Percentiles rank a stretch among this genome's conserved stretches.
These are phyloP conservation scores for Cydia amplana DNA, from an alignment of 1,140 invertebrate species.

Conservation along the genomic window DNA sequence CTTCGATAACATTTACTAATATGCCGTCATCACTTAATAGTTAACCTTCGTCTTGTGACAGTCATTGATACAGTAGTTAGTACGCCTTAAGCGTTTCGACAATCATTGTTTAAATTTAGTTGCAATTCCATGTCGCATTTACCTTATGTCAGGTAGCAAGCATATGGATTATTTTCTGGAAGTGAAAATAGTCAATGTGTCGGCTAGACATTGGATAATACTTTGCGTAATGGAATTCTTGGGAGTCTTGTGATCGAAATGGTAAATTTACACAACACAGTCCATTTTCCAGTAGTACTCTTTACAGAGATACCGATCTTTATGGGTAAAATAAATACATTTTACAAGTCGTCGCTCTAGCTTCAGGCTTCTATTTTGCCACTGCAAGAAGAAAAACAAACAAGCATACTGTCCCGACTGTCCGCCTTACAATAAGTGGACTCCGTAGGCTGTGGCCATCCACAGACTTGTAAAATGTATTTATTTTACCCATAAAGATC, in stretches of 20 bases:
- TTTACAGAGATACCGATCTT: too few relatives aligned
- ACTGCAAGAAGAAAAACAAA: too few relatives aligned
- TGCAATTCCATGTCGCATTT: not conserved
- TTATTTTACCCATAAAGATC: too few relatives aligned
- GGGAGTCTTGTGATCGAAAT: not conserved
- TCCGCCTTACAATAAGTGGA: too few relatives aligned
- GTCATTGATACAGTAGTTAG: not conserved
- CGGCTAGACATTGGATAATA: slow-evolving; percentile 17
- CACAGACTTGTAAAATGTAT: too few relatives aligned
- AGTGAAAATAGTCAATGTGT: slow-evolving; percentile 50
- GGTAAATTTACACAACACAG: too few relatives aligned
- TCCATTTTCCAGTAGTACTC: too few relatives aligned
- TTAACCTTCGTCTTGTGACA: not conserved
- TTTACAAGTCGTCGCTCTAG: too few relatives aligned
- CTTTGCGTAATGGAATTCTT: not conserved
- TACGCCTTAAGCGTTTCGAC: not conserved
- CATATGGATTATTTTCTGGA: slow-evolving; percentile 47
- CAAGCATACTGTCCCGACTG: too few relatives aligned
- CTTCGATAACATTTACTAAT: not conserved
- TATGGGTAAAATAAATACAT: too few relatives aligned
- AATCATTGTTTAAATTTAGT: not conserved
- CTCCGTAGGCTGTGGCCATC: too few relatives aligned
- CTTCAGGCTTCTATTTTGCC: too few relatives aligned
- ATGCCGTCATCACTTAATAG: slow-evolving; percentile 2
- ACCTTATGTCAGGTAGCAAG: not conserved